Percentiles rank a stretch among this genome's conserved stretches.
Evolutionary conservation across 2,113 vertebrate genomes (phyloP).

Genomic region (Aspidoscelis tigris): DNA sequence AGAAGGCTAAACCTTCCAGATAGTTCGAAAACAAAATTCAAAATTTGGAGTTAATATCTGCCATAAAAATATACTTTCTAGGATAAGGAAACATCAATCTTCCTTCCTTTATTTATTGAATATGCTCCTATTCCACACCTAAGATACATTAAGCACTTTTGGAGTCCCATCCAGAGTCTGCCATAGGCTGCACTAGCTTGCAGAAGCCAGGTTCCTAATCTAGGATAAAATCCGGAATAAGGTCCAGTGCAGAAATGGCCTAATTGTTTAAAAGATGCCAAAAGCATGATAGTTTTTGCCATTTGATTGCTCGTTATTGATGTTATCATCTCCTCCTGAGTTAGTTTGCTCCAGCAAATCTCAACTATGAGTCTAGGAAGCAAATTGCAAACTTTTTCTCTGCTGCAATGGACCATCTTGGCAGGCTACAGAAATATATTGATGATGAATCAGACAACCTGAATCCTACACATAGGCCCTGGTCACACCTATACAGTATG

Average conservation of each 20-base stretch:
- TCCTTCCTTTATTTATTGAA: background rate
- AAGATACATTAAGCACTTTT: background rate
- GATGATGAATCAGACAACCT: background rate
- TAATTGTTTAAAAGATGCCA: too few species aligned
- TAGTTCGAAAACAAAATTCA: background rate
- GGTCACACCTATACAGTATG: too few species aligned
- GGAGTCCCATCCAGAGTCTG: too few species aligned
- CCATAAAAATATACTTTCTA: slow-evolving; percentile 29
- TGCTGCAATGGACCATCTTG: background rate
- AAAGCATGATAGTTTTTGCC: slow-evolving; percentile 33
- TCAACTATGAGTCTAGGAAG: slow-evolving; percentile 16
- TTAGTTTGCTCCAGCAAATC: background rate
- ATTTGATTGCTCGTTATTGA: background rate
- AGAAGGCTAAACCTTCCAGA: background rate
- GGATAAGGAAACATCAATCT: slow-evolving; percentile 29
- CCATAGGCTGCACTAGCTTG: too few species aligned
- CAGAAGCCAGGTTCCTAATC: too few species aligned
- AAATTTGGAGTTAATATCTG: slow-evolving; percentile 3
- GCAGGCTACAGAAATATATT: background rate
- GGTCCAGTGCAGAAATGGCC: too few species aligned
- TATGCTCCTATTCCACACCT: background rate
- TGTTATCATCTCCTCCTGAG: slow-evolving; percentile 20
- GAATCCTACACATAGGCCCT: too few species aligned
- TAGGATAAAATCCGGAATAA: too few species aligned
- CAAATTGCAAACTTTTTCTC: background rate